These are phyloP conservation scores for Augiades crinisus DNA, from an alignment of 2,888 invertebrate species.

Conservation along the genomic window DNA sequence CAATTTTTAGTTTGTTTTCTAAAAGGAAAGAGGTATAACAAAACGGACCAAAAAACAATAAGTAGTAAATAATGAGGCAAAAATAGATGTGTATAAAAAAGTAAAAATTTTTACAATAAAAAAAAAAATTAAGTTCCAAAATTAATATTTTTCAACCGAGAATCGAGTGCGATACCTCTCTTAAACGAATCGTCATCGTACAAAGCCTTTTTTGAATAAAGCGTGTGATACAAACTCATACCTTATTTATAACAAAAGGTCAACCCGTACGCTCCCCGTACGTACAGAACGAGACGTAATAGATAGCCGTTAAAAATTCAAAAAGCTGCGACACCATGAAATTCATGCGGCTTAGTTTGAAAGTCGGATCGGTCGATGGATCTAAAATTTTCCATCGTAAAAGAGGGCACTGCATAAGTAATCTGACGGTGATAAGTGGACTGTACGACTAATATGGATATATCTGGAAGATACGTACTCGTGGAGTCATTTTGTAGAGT, in stretches of 20 bases:
- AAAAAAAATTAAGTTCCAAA: too few species aligned
- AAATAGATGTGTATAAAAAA: too few species aligned
- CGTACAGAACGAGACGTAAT: conserved; percentile 18
- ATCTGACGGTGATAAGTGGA: conserved; percentile 34
- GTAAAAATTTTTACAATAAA: too few species aligned
- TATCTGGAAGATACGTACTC: conserved; percentile 2
- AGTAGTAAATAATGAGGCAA: too few species aligned
- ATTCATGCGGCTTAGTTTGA: conserved; percentile 51
- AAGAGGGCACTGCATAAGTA: conserved; percentile 43
- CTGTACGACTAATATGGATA: conserved; percentile 15
- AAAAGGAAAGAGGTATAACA: too few species aligned
- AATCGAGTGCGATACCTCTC: too few species aligned
- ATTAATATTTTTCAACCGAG: too few species aligned
- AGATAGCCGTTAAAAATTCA: conserved; percentile 35
- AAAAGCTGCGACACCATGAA: conserved; percentile 42
- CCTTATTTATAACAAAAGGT: conserved; percentile 17
- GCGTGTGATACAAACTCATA: conserved; percentile 13
- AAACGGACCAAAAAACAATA: too few species aligned
- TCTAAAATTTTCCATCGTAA: conserved; percentile 50
- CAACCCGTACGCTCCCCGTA: conserved; percentile 15
- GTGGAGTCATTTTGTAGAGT: conserved; percentile 20
- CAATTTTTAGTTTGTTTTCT: too few species aligned
- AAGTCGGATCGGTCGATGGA: conserved; percentile 45
- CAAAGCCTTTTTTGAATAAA: conserved; percentile 13
- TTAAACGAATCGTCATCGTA: too few species aligned